Evolutionary conservation across 1,140 invertebrate genomes (phyloP).

Genomic region (Palaemon carinicauda): DNA sequence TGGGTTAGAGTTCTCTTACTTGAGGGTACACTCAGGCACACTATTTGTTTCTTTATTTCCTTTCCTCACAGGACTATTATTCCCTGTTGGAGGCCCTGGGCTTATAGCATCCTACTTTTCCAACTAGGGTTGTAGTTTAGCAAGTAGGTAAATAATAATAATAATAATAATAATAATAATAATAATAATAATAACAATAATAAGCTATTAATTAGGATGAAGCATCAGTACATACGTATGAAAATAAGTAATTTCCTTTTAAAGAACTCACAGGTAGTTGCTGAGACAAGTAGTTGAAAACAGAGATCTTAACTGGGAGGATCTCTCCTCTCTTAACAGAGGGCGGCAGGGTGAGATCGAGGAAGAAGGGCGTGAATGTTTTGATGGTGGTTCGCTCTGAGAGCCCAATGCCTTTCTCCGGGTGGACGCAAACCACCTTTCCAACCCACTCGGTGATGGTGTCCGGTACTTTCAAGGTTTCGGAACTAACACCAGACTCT

Average conservation of each 20-base stretch:
- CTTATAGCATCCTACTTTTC: too few species aligned
- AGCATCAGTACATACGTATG: neutral
- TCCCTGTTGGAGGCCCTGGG: too few species aligned
- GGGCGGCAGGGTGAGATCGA: slow-evolving; percentile 75
- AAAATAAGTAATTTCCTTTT: neutral
- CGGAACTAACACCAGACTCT: too few species aligned
- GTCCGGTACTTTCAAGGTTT: slow-evolving; percentile 70
- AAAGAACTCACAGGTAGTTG: slow-evolving; percentile 70
- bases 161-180: too few species aligned
- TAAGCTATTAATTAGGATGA: too few species aligned
- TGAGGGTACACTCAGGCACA: too few species aligned
- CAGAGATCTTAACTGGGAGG: slow-evolving; percentile 72
- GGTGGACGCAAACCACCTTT: slow-evolving; percentile 74
- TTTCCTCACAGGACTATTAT: too few species aligned
- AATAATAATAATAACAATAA: neutral
- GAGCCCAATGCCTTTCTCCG: slow-evolving; percentile 73
- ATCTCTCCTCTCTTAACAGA: slow-evolving; percentile 76
- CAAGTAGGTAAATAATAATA: too few species aligned
- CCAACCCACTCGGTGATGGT: slow-evolving; percentile 79
- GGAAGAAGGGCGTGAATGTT: slow-evolving; percentile 78
- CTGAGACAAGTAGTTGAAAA: slow-evolving; percentile 77
- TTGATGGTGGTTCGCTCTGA: slow-evolving; percentile 69
- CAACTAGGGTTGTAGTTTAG: too few species aligned
- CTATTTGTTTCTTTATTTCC: too few species aligned
- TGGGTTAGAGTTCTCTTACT: too few species aligned